A percentile compares a stretch with the other conserved stretches of the same genome.
These are phyloP conservation scores for Phaetusa simplex DNA, from an alignment of 2,113 vertebrate species.

Conservation along the genomic window DNA sequence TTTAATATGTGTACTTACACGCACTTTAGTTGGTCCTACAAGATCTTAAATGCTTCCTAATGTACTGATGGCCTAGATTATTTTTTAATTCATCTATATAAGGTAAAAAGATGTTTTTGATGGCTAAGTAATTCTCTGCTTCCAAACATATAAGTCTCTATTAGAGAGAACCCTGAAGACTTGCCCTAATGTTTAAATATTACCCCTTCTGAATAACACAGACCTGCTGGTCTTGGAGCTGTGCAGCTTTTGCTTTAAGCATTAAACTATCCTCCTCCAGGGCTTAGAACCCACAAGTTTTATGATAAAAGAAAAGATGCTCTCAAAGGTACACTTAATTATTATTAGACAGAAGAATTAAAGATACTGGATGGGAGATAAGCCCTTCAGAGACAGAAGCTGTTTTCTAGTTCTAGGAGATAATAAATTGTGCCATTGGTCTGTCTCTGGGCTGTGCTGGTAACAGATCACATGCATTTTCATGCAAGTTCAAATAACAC, in stretches of 20 bases:
- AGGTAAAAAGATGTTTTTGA: not conserved
- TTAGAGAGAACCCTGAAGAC: not conserved
- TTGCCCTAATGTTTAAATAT: not conserved
- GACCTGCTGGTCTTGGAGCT: not conserved
- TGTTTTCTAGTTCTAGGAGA: not conserved
- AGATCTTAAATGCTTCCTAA: not conserved
- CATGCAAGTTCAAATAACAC: not conserved
- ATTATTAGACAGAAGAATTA: not conserved
- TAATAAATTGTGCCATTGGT: not conserved
- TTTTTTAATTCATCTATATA: not conserved
- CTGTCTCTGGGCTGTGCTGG: not conserved
- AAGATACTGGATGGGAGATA: not conserved
- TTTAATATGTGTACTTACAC: not conserved
- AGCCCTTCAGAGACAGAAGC: not conserved
- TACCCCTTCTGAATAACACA: not conserved
- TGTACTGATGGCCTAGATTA: not conserved
- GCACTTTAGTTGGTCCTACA: not conserved
- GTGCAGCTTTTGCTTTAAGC: not conserved
- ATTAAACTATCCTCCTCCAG: not conserved
- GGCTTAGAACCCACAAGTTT: not conserved
- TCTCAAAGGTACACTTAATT: not conserved
- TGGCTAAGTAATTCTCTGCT: not conserved
- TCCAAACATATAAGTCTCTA: not conserved
- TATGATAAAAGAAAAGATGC: not conserved
- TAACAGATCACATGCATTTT: not conserved